Conservation (phyloP, 2,113 vertebrate species). For the Blennius ocellaris region DNA sequence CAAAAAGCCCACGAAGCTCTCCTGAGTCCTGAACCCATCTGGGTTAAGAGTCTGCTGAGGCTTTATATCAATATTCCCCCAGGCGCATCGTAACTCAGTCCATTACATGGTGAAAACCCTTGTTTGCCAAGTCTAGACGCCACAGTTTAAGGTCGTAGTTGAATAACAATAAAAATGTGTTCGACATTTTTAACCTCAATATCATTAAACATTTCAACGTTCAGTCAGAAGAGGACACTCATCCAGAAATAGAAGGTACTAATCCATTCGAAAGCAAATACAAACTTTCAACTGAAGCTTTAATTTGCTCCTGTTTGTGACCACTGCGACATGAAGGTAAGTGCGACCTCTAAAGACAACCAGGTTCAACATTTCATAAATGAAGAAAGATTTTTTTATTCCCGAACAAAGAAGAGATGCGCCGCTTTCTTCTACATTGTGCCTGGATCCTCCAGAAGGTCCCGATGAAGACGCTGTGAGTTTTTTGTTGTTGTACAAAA, state of each 20-base stretch:
- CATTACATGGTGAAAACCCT: constrained; percentile 7
- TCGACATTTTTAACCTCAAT: constrained; percentile 7
- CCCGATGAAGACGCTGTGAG: constrained; percentile 43
- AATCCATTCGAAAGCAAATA: background rate
- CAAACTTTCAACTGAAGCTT: background rate
- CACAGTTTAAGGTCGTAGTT: constrained; percentile 22
- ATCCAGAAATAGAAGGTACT: background rate
- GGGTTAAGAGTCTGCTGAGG: constrained; percentile 24
- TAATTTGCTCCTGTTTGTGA: constrained; percentile 17
- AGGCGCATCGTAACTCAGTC: constrained; percentile 34
- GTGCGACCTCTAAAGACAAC: constrained; percentile 38
- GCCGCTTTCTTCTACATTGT: constrained; percentile 14
- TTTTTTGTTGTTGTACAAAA: constrained; percentile 10
- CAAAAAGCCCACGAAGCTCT: constrained; percentile 35
- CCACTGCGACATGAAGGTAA: constrained; percentile 62
- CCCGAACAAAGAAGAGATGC: constrained; percentile 2
- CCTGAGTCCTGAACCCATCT: constrained; percentile 22
- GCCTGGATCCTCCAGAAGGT: constrained; percentile 36
- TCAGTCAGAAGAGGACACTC: background rate
- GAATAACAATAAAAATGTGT: constrained; percentile 16
- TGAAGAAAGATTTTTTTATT: background rate
- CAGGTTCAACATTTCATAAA: constrained; percentile 23
- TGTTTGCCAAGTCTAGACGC: constrained; percentile 25
- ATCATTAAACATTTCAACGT: background rate
- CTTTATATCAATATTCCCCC: constrained; percentile 30